Base-by-base conservation (phyloP, 2,797 vertebrate genomes). In the Kryptolebias ocellatus region DNA sequence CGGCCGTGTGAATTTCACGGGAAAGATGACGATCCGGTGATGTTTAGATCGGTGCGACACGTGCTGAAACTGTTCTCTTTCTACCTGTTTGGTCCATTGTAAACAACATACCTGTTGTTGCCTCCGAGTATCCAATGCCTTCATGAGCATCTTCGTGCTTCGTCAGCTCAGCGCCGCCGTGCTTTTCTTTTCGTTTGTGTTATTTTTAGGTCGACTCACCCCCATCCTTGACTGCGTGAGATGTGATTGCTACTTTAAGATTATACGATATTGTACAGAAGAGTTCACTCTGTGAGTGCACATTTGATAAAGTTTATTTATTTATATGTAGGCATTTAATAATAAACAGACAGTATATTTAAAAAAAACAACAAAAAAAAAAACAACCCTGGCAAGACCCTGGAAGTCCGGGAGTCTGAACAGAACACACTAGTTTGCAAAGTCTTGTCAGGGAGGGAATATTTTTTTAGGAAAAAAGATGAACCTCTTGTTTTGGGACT, bases 281-380 rank as follows among this genome's bases (percentile, higher is more conserved):
- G 95, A 98, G 96, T 98, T 99, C 97, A 99, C 96, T 99, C 97
- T 98, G 97, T 99, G 98, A 99, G 98, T 99, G 98, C 96, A 97
- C 96, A 97, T 96, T 97, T 99, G 95, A 97, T 98, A 98, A 96
- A 92, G 83, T 97, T 97, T 97, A 98, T 95, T 99, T 99, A 99
- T 99, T 99, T 98, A 98, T 97, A 95, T 92, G 95, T 97, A 96
- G 95, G 95, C 95, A 95, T 96, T 96, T 93, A 90, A 87, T 89
- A 91, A 90, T 85, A 92, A 94, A 94, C 92, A 93, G 92, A 92
- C 93, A 93, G 91, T 95, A 95, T 96, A 96, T 97, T 96, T 95
- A 93, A 90, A 57, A 49, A 49, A 49, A 49, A 18, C 24, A 96
- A 80, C 72, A 46, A 37, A 37, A 37, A 10, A 10, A 37, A 37